Percentiles rank a stretch among this genome's conserved stretches.
Evolutionary conservation across 2,888 invertebrate species (phyloP).

Genomic region (Rhagophthalmus giganteus): DNA sequence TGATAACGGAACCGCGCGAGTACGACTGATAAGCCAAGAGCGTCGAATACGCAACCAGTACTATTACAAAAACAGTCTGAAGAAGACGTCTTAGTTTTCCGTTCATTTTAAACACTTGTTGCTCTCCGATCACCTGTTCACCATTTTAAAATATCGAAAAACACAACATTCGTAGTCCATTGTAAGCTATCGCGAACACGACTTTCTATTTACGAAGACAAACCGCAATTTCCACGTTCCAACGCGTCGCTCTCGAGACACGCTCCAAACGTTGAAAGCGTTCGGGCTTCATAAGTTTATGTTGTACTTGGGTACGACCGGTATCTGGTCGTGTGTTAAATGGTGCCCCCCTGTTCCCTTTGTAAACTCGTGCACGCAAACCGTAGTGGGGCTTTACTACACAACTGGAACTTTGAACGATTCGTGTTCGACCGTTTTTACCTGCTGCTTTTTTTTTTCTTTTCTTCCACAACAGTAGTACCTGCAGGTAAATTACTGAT

Average conservation of each 20-base stretch:
- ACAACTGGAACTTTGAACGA: background rate
- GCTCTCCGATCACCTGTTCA: constrained; percentile 45
- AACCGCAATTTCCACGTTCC: constrained; percentile 54
- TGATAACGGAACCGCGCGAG: constrained; percentile 42
- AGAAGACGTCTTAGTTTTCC: constrained; percentile 46
- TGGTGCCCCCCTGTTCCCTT: constrained; percentile 53
- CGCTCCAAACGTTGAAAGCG: background rate
- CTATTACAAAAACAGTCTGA: constrained; percentile 49
- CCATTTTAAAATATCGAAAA: constrained; percentile 39
- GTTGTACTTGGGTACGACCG: constrained; percentile 14
- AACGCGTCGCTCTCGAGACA: too few relatives aligned
- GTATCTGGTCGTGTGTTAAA: constrained; percentile 52
- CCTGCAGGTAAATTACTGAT: background rate
- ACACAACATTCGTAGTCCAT: constrained; percentile 28
- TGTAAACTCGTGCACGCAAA: constrained; percentile 4
- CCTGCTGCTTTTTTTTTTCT: background rate
- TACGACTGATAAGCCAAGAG: constrained; percentile 51
- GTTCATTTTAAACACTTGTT: constrained; percentile 46
- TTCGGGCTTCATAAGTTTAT: constrained; percentile 3
- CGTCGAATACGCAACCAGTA: constrained; percentile 49
- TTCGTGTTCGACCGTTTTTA: background rate
- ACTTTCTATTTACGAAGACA: constrained; percentile 41
- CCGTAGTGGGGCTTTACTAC: background rate
- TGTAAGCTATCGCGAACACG: constrained; percentile 4
- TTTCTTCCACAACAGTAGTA: background rate